Base-by-base conservation (phyloP, 2,888 invertebrate species). In the Lissonota sp. region DNA sequence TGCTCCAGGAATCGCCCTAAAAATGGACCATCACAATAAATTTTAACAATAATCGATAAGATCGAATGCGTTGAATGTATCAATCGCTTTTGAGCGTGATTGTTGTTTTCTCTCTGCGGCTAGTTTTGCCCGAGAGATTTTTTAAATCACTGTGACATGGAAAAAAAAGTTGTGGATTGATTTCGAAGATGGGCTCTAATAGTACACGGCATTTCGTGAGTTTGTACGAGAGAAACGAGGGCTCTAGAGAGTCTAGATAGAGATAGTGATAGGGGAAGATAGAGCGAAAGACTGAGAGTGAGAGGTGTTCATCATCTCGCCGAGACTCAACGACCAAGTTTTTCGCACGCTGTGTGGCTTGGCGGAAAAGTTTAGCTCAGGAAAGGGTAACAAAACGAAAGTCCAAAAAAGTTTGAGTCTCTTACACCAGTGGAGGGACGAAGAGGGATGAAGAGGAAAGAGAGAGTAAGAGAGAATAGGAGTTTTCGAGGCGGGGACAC, bases 261-360 rank as follows among this genome's bases (percentile, higher is more conserved):
- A 26, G 26, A 26, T 26, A 26, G 26, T 2, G 26, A 26, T 26
- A 1, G 1, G 26, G 3, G 3, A 3, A 26, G 26, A 26, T 1
- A 26, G 14, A n/a, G 49, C 0, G 53, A 49, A 51, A n/a, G 40
- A 69, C 46, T 14, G 60, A 16, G 49, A 12, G 62, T 55, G 64
- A 71, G 49, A 58, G 58, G 81, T 78, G 81, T 81, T 81, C 77
- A 81, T 77, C 80, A 77, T 80, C 64, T 66, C 63, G 53, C 46
- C 55, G 66, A 66, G 74, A 78, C 77, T 63, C 73, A 74, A 66
- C 74, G 81, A 81, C 26, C 26, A 81, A 77, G 73, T 81, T 78
- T 40, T 69, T 62, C 44, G 7, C 26, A 26, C 67, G 60, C 49
- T 66, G 66, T 49, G 63, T 74, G 53, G 58, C 66, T 66, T 37